phyloP scores from a whole-genome alignment of 2,113 vertebrate species.

The Otocyon megalotis region DNA sequence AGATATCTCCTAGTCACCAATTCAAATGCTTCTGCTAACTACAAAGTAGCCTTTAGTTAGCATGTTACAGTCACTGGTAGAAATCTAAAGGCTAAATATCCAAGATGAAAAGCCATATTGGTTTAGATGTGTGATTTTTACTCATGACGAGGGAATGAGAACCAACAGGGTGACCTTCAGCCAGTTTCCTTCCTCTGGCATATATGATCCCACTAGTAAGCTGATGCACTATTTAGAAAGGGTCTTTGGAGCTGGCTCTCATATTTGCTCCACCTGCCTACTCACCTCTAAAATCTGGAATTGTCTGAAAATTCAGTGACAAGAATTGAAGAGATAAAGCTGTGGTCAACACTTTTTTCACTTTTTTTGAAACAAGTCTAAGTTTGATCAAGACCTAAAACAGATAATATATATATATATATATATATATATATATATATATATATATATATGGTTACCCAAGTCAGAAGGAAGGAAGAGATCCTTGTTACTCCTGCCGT shows the following conservation, averaged over 20 bases:
- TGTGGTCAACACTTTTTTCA: not conserved
- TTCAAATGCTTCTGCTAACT: not conserved
- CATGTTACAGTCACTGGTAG: not conserved
- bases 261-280: not conserved
- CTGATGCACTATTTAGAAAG: not conserved
- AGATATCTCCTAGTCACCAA: not conserved
- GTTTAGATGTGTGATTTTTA: constrained; percentile 4
- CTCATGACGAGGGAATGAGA: not conserved
- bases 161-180: not conserved
- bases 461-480: not conserved
- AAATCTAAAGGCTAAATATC: not conserved
- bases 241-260: not conserved
- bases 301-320: not conserved
- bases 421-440: too few relatives aligned
- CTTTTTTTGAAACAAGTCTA: not conserved
- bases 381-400: not conserved
- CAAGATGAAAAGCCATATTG: not conserved
- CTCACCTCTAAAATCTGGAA: not conserved
- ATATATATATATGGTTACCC: too few relatives aligned
- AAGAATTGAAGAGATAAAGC: not conserved
- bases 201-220: not conserved
- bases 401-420: too few relatives aligned
- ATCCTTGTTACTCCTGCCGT: not conserved
- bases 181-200: not conserved
- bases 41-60: constrained; percentile 17